These are phyloP conservation scores for Xyrichtys novacula DNA, from an alignment of 2,797 vertebrate species.

Conservation along the genomic window DNA sequence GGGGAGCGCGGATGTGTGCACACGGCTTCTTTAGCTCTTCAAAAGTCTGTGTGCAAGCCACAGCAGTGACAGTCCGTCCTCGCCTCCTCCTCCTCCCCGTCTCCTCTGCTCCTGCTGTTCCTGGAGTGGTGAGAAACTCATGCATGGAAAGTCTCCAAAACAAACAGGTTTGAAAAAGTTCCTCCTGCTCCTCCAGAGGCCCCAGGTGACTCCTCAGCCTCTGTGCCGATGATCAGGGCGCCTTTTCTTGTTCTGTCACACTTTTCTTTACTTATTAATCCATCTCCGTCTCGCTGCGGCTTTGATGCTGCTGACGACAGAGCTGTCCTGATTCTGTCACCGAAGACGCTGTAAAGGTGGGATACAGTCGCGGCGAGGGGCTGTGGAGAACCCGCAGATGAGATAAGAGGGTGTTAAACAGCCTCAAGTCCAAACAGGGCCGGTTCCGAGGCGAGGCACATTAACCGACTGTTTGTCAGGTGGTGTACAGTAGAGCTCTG, in stretches of 20 bases:
- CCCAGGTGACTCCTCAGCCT: constrained; percentile 58
- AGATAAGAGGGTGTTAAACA: constrained; percentile 50
- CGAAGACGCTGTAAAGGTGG: constrained; percentile 63
- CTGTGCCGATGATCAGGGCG: constrained; percentile 60
- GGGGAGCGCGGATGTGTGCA: constrained; percentile 45
- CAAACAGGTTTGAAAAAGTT: constrained; percentile 69
- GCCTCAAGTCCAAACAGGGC: constrained; percentile 33
- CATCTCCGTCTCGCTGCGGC: constrained; percentile 58
- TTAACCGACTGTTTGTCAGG: constrained; percentile 61
- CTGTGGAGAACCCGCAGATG: constrained; percentile 36
- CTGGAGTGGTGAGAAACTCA: constrained; percentile 28
- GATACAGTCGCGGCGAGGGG: constrained; percentile 40
- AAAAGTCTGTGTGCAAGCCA: constrained; percentile 38
- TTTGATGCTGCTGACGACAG: constrained; percentile 67
- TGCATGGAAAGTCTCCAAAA: constrained; percentile 55
- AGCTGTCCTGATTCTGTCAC: constrained; percentile 81
- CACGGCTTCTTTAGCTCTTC: constrained; percentile 51
- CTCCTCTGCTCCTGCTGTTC: constrained; percentile 45
- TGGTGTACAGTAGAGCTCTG: constrained; percentile 53
- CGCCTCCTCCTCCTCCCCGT: constrained; percentile 26
- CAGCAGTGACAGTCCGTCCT: constrained; percentile 47
- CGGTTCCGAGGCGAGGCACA: constrained; percentile 38
- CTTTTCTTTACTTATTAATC: constrained; percentile 80
- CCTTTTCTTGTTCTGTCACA: constrained; percentile 66
- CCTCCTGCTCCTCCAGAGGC: constrained; percentile 37